A percentile compares a stretch with the other conserved stretches of the same genome.
phyloP scores from a whole-genome alignment of 2,888 invertebrate species.

The Xestia sexstrigata region DNA sequence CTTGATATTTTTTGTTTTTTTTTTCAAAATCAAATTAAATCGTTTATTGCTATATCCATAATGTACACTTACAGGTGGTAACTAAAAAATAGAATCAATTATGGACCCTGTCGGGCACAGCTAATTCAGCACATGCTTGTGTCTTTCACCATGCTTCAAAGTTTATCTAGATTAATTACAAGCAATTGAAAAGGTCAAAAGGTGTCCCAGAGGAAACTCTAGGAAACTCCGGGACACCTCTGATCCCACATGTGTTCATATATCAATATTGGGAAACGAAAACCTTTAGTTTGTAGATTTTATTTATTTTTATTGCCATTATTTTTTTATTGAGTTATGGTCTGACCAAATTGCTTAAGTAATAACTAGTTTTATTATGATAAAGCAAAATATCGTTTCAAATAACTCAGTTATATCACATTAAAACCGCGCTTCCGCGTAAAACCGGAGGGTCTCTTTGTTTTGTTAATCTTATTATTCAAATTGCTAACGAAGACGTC shows the following conservation, averaged over 20 bases:
- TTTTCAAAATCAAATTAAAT: too few species aligned
- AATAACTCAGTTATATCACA: slow-evolving; percentile 18
- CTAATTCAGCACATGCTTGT: not conserved
- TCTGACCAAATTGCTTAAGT: not conserved
- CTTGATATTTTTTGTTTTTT: not conserved
- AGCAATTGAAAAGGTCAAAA: too few species aligned
- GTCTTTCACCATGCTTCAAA: not conserved
- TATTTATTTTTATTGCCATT: not conserved
- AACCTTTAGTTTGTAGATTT: not conserved
- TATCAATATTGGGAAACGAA: not conserved
- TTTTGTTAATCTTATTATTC: slow-evolving; percentile 47
- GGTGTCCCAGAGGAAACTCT: not conserved
- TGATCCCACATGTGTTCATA: not conserved
- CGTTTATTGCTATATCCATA: too few species aligned
- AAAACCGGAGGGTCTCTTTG: slow-evolving; percentile 48
- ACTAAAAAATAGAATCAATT: too few species aligned
- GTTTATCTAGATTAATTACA: too few species aligned
- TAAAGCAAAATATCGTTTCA: not conserved
- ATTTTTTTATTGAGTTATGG: not conserved
- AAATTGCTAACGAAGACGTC: slow-evolving; percentile 41
- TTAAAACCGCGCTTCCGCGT: slow-evolving; percentile 54
- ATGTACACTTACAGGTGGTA: too few species aligned
- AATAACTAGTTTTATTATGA: not conserved
- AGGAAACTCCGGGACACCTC: not conserved
- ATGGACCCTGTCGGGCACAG: too few species aligned